Evolutionary conservation across 2,113 vertebrate genomes (phyloP).

Genomic region (Pristiophorus japonicus): DNA sequence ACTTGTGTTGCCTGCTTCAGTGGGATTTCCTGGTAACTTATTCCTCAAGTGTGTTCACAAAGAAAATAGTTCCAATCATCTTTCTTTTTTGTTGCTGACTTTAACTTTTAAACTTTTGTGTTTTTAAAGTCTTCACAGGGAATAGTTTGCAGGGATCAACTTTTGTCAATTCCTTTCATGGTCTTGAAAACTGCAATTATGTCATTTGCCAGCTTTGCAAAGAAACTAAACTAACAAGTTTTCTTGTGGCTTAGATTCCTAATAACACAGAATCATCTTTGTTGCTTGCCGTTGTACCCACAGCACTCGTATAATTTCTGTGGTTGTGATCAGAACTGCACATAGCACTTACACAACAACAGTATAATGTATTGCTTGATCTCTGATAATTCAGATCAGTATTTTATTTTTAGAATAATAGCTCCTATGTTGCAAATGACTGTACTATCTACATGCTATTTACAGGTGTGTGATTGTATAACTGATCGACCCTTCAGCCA

Average conservation of each 20-base stretch:
- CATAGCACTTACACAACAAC: too few relatives aligned
- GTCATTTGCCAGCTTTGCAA: not conserved
- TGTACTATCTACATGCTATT: not conserved
- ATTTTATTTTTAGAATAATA: too few relatives aligned
- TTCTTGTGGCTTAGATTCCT: not conserved
- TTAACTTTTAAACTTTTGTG: not conserved
- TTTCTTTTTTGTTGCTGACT: not conserved
- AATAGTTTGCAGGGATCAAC: too few relatives aligned
- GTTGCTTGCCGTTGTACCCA: not conserved
- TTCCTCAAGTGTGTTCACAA: not conserved
- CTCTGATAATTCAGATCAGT: too few relatives aligned
- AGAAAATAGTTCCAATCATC: not conserved
- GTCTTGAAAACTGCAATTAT: too few relatives aligned
- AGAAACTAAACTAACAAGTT: not conserved
- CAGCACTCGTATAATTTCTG: not conserved
- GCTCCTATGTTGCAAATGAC: not conserved
- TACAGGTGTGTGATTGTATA: not conserved
- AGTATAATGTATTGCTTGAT: too few relatives aligned
- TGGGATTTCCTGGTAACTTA: not conserved
- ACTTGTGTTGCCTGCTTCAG: not conserved
- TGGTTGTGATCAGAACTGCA: too few relatives aligned
- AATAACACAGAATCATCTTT: not conserved
- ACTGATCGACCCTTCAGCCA: not conserved
- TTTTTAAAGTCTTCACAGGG: not conserved
- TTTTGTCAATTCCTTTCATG: not conserved